phyloP scores from a whole-genome alignment of 2,797 vertebrate species.

The Gallirallus australis region DNA sequence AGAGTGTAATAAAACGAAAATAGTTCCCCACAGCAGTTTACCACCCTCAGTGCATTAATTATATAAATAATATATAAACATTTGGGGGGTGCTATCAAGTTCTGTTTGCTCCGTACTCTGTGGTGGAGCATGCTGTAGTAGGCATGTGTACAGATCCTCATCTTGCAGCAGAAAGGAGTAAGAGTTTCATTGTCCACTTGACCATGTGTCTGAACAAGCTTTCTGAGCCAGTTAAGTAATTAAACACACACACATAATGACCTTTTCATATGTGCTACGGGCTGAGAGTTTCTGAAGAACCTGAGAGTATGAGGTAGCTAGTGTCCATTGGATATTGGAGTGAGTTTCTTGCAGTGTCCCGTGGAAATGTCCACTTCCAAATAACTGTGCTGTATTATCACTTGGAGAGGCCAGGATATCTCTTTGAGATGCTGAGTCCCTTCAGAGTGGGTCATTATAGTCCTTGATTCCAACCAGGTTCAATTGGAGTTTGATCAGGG shows the following conservation, averaged over 20 bases:
- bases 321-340: neutral
- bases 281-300: neutral
- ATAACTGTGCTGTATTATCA: no score
- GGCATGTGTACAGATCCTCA: rapidly evolving
- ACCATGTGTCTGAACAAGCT: neutral
- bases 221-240: neutral
- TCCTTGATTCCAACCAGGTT: neutral
- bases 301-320: neutral
- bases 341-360: neutral
- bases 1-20: neutral
- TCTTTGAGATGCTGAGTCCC: neutral
- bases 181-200: neutral
- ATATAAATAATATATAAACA: neutral
- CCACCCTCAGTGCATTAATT: neutral
- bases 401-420: neutral
- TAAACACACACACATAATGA: neutral
- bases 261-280: neutral
- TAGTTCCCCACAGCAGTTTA: neutral
- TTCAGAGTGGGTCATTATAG: neutral
- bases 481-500: neutral
- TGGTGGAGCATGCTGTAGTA: neutral
- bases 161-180: neutral
- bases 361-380: neutral
- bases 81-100: neutral
- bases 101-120: neutral